Percentiles rank a stretch among this genome's conserved stretches.
These are phyloP conservation scores for Silurus asotus DNA, from an alignment of 2,113 vertebrate genomes.

Conservation along the genomic window DNA sequence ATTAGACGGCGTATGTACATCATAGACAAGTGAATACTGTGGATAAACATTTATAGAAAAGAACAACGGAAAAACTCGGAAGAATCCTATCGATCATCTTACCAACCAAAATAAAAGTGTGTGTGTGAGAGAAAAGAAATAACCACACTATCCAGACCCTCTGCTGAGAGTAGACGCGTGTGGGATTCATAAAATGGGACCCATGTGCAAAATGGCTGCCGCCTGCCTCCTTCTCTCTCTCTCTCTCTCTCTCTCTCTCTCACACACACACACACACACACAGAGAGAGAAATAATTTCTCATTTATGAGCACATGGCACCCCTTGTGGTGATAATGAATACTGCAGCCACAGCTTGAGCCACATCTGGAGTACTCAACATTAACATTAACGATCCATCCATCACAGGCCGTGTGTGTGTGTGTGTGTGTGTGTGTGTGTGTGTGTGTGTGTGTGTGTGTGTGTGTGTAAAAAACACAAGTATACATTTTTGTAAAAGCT, in stretches of 20 bases:
- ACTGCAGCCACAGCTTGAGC: slow-evolving; percentile 36
- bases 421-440: slow-evolving; percentile 1
- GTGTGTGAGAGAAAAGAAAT: neutral
- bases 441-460: neutral
- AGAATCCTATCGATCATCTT: neutral
- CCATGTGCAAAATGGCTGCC: slow-evolving; percentile 77
- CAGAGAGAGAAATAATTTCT: neutral
- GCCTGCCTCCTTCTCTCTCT: slow-evolving; percentile 54
- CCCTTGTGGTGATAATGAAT: slow-evolving; percentile 59
- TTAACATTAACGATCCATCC: slow-evolving; percentile 33
- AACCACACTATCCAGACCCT: neutral
- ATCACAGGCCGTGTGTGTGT: neutral
- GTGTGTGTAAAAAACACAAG: neutral
- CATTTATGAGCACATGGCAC: slow-evolving; percentile 71
- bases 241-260: slow-evolving; percentile 2
- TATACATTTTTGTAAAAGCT: neutral
- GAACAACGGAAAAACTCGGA: slow-evolving; percentile 50
- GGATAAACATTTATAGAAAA: slow-evolving; percentile 25
- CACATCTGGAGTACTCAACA: slow-evolving; percentile 17
- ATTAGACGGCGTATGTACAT: neutral
- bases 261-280: neutral
- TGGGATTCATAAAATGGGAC: slow-evolving; percentile 77
- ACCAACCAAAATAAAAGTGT: neutral
- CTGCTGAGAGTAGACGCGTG: neutral
- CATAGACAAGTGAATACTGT: neutral